These are phyloP conservation scores for Willisornis vidua DNA, from an alignment of 2,113 vertebrate genomes.

Conservation along the genomic window DNA sequence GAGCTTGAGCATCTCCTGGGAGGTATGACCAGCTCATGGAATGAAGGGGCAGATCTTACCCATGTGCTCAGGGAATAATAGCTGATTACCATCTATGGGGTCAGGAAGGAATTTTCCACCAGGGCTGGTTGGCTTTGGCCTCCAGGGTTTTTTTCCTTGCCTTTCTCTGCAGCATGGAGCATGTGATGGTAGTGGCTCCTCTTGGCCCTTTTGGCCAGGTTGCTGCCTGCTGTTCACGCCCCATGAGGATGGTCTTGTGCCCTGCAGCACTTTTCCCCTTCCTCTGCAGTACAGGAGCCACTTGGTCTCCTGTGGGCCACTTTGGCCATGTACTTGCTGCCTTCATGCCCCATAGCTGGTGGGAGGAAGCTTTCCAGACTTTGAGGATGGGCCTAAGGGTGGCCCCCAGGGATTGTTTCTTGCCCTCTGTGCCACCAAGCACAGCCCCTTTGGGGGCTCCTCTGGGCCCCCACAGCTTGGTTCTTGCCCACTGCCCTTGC, in stretches of 20 bases:
- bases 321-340: not conserved
- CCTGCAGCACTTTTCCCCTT: not conserved
- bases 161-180: not conserved
- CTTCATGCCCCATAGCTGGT: accelerated
- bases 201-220: too few species aligned
- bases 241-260: not conserved
- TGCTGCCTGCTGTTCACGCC: not conserved
- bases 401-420: not conserved
- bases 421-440: accelerated
- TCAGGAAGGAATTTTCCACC: not conserved
- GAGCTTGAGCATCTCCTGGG: too few species aligned
- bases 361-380: not conserved
- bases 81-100: not conserved
- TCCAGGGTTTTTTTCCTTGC: not conserved
- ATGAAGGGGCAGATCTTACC: not conserved
- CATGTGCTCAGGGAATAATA: not conserved
- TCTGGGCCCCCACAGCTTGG: not conserved
- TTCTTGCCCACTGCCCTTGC: not conserved
- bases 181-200: not conserved
- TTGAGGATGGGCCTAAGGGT: not conserved
- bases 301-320: not conserved
- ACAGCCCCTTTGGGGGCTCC: not conserved
- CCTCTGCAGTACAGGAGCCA: not conserved
- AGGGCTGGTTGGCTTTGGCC: not conserved
- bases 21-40: not conserved